Evolutionary conservation across 2,113 vertebrate species (phyloP).

Genomic region (Oncorhynchus nerka): DNA sequence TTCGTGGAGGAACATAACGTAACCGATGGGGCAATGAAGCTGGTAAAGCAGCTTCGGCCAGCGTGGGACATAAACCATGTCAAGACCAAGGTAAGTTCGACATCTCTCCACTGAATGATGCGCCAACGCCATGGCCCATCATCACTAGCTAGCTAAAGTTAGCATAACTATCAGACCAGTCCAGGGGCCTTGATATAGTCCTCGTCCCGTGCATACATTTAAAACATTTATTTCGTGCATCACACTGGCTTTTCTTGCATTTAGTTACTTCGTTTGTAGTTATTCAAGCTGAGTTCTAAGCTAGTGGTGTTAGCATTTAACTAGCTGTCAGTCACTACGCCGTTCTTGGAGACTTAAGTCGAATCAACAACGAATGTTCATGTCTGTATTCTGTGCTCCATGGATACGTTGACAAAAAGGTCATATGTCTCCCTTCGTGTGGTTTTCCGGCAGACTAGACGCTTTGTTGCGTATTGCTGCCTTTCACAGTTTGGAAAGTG

Average conservation of each 20-base stretch:
- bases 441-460: no score
- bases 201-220: neutral
- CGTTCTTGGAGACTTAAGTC: neutral
- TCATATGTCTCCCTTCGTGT: neutral
- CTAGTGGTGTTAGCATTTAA: neutral
- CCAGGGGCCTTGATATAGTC: neutral
- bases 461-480: no score
- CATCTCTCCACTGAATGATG: neutral
- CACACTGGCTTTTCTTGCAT: no score
- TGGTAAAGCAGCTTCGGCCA: slow-evolving; percentile 87
- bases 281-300: neutral
- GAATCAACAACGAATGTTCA: neutral
- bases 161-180: neutral
- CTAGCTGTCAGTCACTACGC: neutral
- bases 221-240: neutral
- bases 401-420: neutral
- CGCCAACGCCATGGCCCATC: slow-evolving; percentile 14
- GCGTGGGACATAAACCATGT: slow-evolving; percentile 79
- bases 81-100: slow-evolving; percentile 83
- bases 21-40: slow-evolving; percentile 82
- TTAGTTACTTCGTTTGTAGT: neutral
- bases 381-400: neutral
- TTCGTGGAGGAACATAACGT: slow-evolving; percentile 87
- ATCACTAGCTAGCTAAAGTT: slow-evolving; percentile 26
- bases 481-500: no score